Evolutionary conservation across 2,797 vertebrate genomes (phyloP), one percentile per base, ranked within the genome.

Genomic region (Agapornis canus): DNA sequence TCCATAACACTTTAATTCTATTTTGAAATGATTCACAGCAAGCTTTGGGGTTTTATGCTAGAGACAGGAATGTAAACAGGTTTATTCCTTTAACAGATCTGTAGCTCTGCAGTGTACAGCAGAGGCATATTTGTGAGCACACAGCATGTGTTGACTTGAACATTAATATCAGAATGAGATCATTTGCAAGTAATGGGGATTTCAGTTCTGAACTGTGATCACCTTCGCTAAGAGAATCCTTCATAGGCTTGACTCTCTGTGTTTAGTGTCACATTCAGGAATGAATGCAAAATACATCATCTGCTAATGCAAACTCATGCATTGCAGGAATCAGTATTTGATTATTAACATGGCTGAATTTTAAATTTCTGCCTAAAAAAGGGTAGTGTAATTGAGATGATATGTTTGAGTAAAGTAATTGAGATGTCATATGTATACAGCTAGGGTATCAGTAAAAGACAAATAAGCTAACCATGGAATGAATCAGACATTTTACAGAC

Each of bases 381-480:
- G 10, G 6, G 19, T 56, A 69, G 64, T 2, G 1, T 68, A 86
- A 87, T 56, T 76, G 61, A 95, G 68, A 54, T 43, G 25, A 13
- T 31, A 32, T 42, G 26, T 81, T 82, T 21, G 13, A 94, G 37
- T 92, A 73, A 80, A 65, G n/a, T 59, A 88, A 86, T 73, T 78
- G 56, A 92, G 72, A 60, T 47, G 35, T 84, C 14, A 8, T 27
- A 59, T 15, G n/a, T 32, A 9, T 76, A 85, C n/a, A 96, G 82
- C 71, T 90, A 77, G 29, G 21, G n/a, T 95, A 91, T 68, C 89
- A 96, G 60, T n/a, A 47, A 81, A 96, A 90, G 73, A 97, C n/a
- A 94, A 95, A 94, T 86, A 90, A 69, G 72, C 15, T 90, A 72
- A 32, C 35, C 43, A 6, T 54, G 29, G 82, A 94, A 90, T 61